phyloP scores from a whole-genome alignment of 2,888 invertebrate species.

The Dilophus febrilis region DNA sequence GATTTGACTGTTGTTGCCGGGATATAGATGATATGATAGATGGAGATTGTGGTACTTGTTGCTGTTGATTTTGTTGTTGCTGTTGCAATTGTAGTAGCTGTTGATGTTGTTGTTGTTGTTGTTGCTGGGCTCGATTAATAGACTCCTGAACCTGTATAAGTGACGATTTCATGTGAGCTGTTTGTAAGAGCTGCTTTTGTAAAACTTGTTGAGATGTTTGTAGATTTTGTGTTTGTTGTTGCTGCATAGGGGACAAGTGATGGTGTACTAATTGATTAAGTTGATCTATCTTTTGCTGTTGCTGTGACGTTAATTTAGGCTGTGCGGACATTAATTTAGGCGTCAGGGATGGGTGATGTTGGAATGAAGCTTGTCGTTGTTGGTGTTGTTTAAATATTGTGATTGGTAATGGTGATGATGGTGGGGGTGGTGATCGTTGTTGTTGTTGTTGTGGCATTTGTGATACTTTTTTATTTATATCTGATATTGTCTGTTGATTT shows the following conservation, averaged over 20 bases:
- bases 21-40: too few relatives aligned
- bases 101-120: not conserved
- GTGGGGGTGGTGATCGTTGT: conserved; percentile 3
- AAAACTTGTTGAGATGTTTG: conserved; percentile 10
- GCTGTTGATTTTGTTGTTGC: not conserved
- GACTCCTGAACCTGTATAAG: too few relatives aligned
- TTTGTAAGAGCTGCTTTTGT: too few relatives aligned
- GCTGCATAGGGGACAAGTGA: too few relatives aligned
- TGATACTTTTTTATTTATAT: conserved; percentile 18
- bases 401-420: too few relatives aligned
- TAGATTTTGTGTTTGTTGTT: conserved; percentile 8
- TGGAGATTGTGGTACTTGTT: not conserved
- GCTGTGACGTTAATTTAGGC: too few relatives aligned
- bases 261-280: too few relatives aligned
- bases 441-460: conserved; percentile 5
- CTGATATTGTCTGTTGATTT: conserved; percentile 16
- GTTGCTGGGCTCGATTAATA: conserved; percentile 9
- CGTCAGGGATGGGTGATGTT: too few relatives aligned
- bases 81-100: not conserved
- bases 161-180: too few relatives aligned
- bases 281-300: too few relatives aligned
- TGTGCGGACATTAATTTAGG: too few relatives aligned
- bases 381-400: conserved; percentile 5
- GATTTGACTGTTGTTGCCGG: not conserved
- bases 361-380: too few relatives aligned